Percentiles rank a stretch among this genome's conserved stretches.
These are phyloP conservation scores for Dryomyza anilis DNA, from an alignment of 2,888 invertebrate species.

Conservation along the genomic window DNA sequence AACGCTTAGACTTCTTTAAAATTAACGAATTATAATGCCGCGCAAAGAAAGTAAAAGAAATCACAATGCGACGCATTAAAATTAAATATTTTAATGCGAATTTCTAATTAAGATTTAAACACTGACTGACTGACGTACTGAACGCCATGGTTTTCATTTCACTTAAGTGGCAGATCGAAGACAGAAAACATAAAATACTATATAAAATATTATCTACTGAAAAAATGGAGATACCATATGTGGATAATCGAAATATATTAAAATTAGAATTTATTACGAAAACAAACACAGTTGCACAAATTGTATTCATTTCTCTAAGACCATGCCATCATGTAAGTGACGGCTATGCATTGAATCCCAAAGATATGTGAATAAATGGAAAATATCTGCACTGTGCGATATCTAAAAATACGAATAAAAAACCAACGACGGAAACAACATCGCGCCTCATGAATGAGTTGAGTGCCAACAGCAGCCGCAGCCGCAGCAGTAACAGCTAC, in stretches of 20 bases:
- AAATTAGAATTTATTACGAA: too few species aligned
- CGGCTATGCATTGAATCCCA: too few species aligned
- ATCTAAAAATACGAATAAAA: conserved; percentile 21
- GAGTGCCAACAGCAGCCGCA: not conserved
- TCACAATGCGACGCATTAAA: not conserved
- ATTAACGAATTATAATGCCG: too few species aligned
- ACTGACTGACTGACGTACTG: not conserved
- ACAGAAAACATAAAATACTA: too few species aligned
- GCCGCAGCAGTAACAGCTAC: not conserved
- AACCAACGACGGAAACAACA: conserved; percentile 5
- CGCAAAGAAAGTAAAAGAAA: not conserved
- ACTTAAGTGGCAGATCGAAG: not conserved
- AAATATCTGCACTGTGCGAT: conserved; percentile 23
- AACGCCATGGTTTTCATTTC: not conserved
- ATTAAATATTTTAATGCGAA: not conserved
- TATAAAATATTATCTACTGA: too few species aligned
- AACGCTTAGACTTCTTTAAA: too few species aligned
- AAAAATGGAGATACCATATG: too few species aligned
- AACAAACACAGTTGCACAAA: too few species aligned
- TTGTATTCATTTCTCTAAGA: too few species aligned
- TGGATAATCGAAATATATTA: too few species aligned
- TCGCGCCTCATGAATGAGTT: not conserved
- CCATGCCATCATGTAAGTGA: too few species aligned
- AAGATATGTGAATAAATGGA: not conserved
- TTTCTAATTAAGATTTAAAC: not conserved